phyloP scores from a whole-genome alignment of 2,888 invertebrate species.

The Halocaridina rubra region DNA sequence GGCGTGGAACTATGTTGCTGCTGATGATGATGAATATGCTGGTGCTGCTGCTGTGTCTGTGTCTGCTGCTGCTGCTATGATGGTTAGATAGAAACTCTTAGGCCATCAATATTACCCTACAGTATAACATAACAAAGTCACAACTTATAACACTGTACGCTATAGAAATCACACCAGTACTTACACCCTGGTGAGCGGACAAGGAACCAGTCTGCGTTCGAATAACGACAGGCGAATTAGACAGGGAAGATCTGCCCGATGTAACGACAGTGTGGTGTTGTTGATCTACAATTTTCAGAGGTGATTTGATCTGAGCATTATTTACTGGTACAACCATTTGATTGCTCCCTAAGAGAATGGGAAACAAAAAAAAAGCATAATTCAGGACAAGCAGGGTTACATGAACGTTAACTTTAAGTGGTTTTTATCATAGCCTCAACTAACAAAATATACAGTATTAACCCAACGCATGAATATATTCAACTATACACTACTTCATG shows the following conservation, averaged over 20 bases:
- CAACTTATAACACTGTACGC: no score
- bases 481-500: no score
- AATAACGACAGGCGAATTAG: slow-evolving; percentile 57
- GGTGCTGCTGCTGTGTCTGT: neutral
- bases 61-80: slow-evolving; percentile 36
- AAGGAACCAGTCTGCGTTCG: slow-evolving; percentile 61
- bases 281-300: slow-evolving; percentile 43
- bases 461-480: neutral
- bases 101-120: no score
- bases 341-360: slow-evolving; percentile 25
- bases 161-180: neutral
- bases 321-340: slow-evolving; percentile 56
- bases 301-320: slow-evolving; percentile 52
- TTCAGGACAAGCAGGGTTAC: no score
- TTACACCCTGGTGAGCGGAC: slow-evolving; percentile 34
- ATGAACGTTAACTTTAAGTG: no score
- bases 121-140: no score
- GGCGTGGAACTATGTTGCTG: slow-evolving; percentile 27
- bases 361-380: neutral
- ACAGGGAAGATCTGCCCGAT: slow-evolving; percentile 39
- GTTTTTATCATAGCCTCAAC: no score
- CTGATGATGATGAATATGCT: neutral
- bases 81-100: no score
- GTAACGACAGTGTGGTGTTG: slow-evolving; percentile 38
- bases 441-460: neutral